Base-by-base conservation (phyloP, 2,888 invertebrate species). In the Cheilosia variabilis region DNA sequence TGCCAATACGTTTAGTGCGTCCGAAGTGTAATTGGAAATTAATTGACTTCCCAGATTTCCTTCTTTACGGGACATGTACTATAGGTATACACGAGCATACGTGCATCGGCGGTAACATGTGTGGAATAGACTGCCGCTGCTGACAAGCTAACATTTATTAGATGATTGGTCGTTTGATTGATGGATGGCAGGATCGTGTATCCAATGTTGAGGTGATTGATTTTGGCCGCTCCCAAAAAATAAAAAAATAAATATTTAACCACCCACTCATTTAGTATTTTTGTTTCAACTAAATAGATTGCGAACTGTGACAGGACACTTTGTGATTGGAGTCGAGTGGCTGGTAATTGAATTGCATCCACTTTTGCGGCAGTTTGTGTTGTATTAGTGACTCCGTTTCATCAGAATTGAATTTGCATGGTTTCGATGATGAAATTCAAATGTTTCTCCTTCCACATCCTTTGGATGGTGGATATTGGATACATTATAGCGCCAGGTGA, bases 101-200 rank as follows among this genome's bases (percentile, higher is more conserved):
- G 47, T 31, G 43, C 17, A 13, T 2, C 13, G 2, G 37, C 2
- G 7, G 34, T 19, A 50, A 47, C 10, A 13, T 72, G 19, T 52
- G 27, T 2, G 17, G 22, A 19, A 47, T 55, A 43, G 55, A 72
- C 68, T 60, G 47, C 68, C 50, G 66, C 31, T 50, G 72, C 66
- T 72, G 65, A 77, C 77, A 82, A 34, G 24, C 15, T 41, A 19
- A 68, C 50, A 79, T 58, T 57, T 69, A 58, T 63, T 52, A 37
- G 37, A 58, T 69, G 62, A 55, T 47, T n/a, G 65, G 60, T 10
- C 5, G 57, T 78, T 68, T 84, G 83, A 84, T 79, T 84, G 79
- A 79, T 79, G 17, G 73, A 79, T 75, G 17, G 58, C 15, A 10
- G 47, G 24, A 75, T 69, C 45, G 24, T 37, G 68, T 17, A 55